Percentiles rank a stretch among this genome's conserved stretches.
Evolutionary conservation across 2,113 vertebrate genomes (phyloP).

Genomic region (Ifrita kowaldi): DNA sequence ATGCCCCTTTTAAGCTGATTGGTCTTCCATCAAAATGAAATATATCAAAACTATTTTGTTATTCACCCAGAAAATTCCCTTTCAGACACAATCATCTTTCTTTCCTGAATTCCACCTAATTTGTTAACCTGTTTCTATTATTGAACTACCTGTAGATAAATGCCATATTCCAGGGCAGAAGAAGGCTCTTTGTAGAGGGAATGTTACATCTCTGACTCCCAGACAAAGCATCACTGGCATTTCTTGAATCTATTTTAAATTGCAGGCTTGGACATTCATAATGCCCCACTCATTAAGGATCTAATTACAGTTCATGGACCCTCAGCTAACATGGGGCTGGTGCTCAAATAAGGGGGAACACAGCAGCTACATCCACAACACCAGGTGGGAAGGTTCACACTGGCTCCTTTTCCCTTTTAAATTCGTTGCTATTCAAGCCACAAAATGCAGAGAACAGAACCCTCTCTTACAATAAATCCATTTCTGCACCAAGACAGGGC

Average conservation of each 20-base stretch:
- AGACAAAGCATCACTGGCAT: neutral
- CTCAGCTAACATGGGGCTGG: neutral
- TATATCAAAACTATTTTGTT: slow-evolving; percentile 35
- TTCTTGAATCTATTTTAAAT: neutral
- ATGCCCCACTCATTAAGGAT: neutral
- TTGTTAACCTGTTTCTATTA: slow-evolving; percentile 30
- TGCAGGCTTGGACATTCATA: neutral
- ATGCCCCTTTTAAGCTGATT: neutral
- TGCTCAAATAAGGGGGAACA: neutral
- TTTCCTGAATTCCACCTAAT: slow-evolving; percentile 16
- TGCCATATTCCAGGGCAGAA: neutral
- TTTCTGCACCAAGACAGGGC: neutral
- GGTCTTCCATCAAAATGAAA: slow-evolving; percentile 47
- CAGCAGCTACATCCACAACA: neutral
- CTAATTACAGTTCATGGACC: neutral
- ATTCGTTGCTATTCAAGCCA: neutral
- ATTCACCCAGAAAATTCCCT: slow-evolving; percentile 45
- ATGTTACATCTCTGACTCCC: neutral
- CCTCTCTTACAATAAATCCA: neutral
- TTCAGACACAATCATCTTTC: slow-evolving; percentile 29
- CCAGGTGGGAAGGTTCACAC: neutral
- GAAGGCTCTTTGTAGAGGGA: neutral
- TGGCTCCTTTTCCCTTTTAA: neutral
- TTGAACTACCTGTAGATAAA: neutral
- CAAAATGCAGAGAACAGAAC: neutral